Conservation (phyloP, 2,888 invertebrate species). For the Cosmopolites sordidus region DNA sequence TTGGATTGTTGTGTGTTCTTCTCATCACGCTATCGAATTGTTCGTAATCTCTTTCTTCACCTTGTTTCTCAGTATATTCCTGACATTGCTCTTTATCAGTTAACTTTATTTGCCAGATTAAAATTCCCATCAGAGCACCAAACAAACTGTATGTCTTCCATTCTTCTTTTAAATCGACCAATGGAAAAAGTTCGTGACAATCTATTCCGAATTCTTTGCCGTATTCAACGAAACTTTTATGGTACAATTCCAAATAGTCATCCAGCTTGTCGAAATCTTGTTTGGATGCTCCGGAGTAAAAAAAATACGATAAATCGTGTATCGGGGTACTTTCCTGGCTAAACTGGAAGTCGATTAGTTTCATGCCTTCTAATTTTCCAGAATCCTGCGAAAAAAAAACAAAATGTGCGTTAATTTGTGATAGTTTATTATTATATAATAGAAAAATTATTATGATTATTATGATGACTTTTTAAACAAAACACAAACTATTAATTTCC, state of each 20-base stretch:
- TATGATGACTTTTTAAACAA: too few species aligned
- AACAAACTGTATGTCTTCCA: constrained; percentile 14
- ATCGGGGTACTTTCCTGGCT: constrained; percentile 26
- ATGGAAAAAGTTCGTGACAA: constrained; percentile 16
- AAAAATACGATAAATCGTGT: constrained; percentile 35
- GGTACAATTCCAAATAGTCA: constrained; percentile 34
- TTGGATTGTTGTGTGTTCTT: neutral
- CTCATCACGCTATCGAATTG: neutral
- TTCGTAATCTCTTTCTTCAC: neutral
- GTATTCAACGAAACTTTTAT: constrained; percentile 31
- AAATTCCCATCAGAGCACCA: constrained; percentile 8
- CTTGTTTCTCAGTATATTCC: neutral
- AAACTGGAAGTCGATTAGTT: constrained; percentile 29
- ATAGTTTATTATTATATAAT: too few species aligned
- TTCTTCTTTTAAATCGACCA: constrained; percentile 10
- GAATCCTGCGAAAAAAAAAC: too few species aligned
- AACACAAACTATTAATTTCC: too few species aligned
- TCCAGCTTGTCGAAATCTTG: constrained; percentile 34
- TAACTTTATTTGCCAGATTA: constrained; percentile 16
- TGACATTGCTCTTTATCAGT: constrained; percentile 4
- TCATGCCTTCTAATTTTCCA: constrained; percentile 23
- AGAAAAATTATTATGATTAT: too few species aligned
- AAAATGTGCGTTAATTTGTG: too few species aligned
- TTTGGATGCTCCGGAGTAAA: constrained; percentile 34
- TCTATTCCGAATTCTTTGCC: constrained; percentile 32